Base-by-base conservation (phyloP, 1,140 invertebrate species). In the Diachasmimorpha longicaudata region DNA sequence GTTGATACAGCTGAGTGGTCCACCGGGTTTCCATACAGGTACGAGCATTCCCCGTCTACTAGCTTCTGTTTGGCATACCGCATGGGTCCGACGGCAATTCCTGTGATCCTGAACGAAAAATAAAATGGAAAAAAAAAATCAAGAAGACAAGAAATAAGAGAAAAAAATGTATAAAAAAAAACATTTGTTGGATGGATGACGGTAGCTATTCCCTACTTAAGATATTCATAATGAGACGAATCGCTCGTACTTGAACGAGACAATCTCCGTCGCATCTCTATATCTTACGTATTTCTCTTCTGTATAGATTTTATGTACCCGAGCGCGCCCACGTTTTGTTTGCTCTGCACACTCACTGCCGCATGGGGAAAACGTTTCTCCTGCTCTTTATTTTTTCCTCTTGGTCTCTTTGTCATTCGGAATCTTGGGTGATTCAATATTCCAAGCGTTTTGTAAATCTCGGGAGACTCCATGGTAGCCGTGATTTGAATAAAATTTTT, bases 1-100 rank as follows among this genome's bases (percentile, higher is more conserved):
- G 87, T 89, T 89, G 86, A 88, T 89, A 89, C 87, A 89, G 88
- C 88, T 89, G 88, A 89, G 87, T 89, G 86, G 85, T 86, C 84
- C 85, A 82, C 80, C 81, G 77, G 69, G 74, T 75, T 77, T 81
- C 82, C 75, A 42, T 73, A 71, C 86, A 86, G 85, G 86, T 88
- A 87, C 81, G 63, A 39, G 16, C 16, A 21, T 21, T 63, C 16
- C 9, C 76, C 79, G 80, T 77, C 75, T 77, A 76, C 77, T 79
- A 78, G 85, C 87, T 89, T 87, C 87, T 88, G 87, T 89, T 88
- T 88, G 87, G 85, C 86, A 85, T 88, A 85, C 85, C 83, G 81
- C 74, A 46, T 6, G 31, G 31, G 69, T 23, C 48, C 44, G 23
- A 76, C 69, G 67, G 74, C 68, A 39, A 75, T 70, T 52, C 73